A percentile compares a stretch with the other conserved stretches of the same genome.
Conservation (phyloP, 1,140 invertebrate genomes). For the Polypedilum pembai region DNA sequence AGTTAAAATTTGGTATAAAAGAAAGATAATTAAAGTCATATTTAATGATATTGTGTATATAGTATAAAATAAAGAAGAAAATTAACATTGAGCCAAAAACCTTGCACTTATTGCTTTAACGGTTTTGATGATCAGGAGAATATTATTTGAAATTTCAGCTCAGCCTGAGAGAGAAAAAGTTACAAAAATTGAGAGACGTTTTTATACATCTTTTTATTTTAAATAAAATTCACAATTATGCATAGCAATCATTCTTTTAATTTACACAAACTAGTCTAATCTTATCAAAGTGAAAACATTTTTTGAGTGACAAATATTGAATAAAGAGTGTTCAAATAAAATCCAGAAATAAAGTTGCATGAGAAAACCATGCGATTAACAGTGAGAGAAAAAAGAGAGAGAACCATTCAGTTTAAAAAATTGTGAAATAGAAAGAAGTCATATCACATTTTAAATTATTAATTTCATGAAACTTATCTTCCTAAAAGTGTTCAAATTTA, state of each 20-base stretch:
- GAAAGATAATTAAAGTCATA: not conserved
- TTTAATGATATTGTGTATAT: not conserved
- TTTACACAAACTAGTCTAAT: no score
- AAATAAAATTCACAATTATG: no score
- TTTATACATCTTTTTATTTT: no score
- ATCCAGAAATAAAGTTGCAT: no score
- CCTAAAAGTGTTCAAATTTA: conserved; percentile 1
- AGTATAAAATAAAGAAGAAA: conserved; percentile 7
- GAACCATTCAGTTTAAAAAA: not conserved
- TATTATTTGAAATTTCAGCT: not conserved
- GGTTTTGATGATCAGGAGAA: not conserved
- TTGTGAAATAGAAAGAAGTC: not conserved
- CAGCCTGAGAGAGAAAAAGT: not conserved
- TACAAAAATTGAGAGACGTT: no score
- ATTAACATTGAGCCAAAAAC: not conserved
- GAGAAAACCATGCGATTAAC: no score
- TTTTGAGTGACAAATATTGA: no score
- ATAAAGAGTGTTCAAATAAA: no score
- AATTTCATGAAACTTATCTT: not conserved
- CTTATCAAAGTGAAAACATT: no score
- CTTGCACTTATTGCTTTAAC: not conserved
- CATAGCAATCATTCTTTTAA: no score
- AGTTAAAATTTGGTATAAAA: conserved; percentile 4
- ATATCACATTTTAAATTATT: not conserved
- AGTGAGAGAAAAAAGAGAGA: no score